Base-by-base conservation (phyloP, 2,888 invertebrate species). In the Leptothorax acervorum region DNA sequence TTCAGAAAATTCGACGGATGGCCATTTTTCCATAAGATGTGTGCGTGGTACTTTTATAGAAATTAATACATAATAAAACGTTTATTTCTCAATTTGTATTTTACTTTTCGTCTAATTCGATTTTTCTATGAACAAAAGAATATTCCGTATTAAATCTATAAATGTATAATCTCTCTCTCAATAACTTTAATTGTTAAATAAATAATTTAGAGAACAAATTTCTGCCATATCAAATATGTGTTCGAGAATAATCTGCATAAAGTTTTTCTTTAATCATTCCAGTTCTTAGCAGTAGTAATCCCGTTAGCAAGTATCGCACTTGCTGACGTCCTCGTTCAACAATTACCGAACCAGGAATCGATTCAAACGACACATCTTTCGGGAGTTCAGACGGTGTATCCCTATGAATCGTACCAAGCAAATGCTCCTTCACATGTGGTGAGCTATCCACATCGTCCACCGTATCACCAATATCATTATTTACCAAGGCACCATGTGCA, bases 291-390 rank as follows among this genome's bases (percentile, higher is more conserved):
- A 35, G 42, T 35, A 1, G 9, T 63, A 53, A 45, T 90, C 2
- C 68, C 74, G 15, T 65, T 42, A 23, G 12, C 48, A n/a, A 81
- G 53, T 48, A 35, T 68, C n/a, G 68, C 65, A n/a, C 15, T 81
- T 3, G 92, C 89, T 4, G 90, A 92, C 35, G 71, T 92, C 4
- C 42, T 92, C 12, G 86, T 92, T 11, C 92, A 89, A 45, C 76
- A 76, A 76, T 18, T 68, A 51, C 2, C 39, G 0, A 12, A 55
- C 9, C 39, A 83, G 28, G 53, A 70, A 5, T 48, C 2, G 28
- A 42, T 18, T 23, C 23, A 63, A 5, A 12, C 66, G 1, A 3
- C 15, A 83, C 66, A 83, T 45, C 35, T 35, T 35, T 45, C n/a
- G 18, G 12, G n/a, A 57, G 5, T 57, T 35, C 78, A 78, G 5